A percentile compares a stretch with the other conserved stretches of the same genome.
These are phyloP conservation scores for Trichopoda pennipes DNA, from an alignment of 2,888 invertebrate species.

Conservation along the genomic window DNA sequence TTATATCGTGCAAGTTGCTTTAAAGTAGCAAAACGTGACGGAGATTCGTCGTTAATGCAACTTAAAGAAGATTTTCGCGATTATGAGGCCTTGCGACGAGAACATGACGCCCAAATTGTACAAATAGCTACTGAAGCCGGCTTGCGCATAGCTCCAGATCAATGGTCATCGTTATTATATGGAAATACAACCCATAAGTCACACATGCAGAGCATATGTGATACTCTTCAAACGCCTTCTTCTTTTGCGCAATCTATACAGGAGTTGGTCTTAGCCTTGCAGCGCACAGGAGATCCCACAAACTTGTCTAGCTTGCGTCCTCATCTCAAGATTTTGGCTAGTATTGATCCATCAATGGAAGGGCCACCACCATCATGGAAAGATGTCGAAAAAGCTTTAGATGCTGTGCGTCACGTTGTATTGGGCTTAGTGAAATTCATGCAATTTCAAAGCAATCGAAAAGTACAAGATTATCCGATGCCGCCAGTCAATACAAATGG, in stretches of 20 bases:
- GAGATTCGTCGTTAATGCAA: slow-evolving; percentile 98
- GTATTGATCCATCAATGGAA: slow-evolving; percentile 91
- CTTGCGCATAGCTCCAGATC: slow-evolving; percentile 97
- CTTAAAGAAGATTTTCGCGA: slow-evolving; percentile 97
- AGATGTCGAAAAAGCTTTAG: slow-evolving; percentile 85
- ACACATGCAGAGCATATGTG: slow-evolving; percentile 96
- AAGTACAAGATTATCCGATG: slow-evolving; percentile 83
- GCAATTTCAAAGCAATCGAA: slow-evolving; percentile 87
- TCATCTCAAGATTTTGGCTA: slow-evolving; percentile 91
- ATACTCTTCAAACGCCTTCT: slow-evolving; percentile 95
- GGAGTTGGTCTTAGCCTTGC: slow-evolving; percentile 93
- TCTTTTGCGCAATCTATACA: slow-evolving; percentile 95
- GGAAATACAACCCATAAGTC: slow-evolving; percentile 97
- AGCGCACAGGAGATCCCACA: slow-evolving; percentile 92
- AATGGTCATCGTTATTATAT: slow-evolving; percentile 98
- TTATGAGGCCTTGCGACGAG: slow-evolving; percentile 94
- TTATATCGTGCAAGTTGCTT: slow-evolving; percentile 99
- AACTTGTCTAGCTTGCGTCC: slow-evolving; percentile 88
- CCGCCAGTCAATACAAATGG: slow-evolving; percentile 82
- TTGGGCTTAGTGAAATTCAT: slow-evolving; percentile 90
- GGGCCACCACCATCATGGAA: slow-evolving; percentile 84
- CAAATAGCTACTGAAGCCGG: slow-evolving; percentile 99
- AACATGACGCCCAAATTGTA: slow-evolving; percentile 99
- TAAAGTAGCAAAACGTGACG: slow-evolving; percentile 97
- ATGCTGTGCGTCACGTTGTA: slow-evolving; percentile 87